These are phyloP conservation scores for Drosophila prolongata DNA, from an alignment of 2,888 invertebrate species.

Conservation along the genomic window DNA sequence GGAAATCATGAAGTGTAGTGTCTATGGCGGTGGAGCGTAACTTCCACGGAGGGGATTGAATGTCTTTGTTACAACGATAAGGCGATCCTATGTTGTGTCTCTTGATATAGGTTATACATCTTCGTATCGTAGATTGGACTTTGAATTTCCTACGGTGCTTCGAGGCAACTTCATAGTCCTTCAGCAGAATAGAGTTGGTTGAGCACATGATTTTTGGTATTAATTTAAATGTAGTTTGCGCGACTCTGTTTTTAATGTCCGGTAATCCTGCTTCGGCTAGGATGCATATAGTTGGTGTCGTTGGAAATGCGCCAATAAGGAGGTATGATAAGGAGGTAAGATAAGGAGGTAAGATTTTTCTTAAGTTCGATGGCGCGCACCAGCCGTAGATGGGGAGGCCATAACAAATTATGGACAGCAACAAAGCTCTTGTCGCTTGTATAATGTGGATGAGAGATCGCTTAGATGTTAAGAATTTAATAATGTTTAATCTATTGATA, in stretches of 20 bases:
- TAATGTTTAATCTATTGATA: no score
- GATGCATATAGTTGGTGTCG: neutral
- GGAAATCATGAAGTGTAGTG: neutral
- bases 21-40: neutral
- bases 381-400: neutral
- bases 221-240: neutral
- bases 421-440: no score
- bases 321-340: no score
- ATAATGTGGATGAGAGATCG: no score
- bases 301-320: neutral
- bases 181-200: neutral
- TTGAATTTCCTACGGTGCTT: no score
- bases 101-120: neutral
- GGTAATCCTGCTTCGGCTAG: slow-evolving; percentile 1
- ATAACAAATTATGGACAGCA: neutral
- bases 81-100: neutral
- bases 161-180: neutral
- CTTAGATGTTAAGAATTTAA: no score
- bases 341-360: neutral
- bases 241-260: neutral
- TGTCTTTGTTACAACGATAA: neutral
- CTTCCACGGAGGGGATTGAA: slow-evolving; percentile 1
- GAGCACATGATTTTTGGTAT: neutral
- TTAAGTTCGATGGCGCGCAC: neutral
- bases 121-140: no score